These are phyloP conservation scores for Andinoacara biseriatus DNA, from an alignment of 2,113 vertebrate genomes.

Conservation along the genomic window DNA sequence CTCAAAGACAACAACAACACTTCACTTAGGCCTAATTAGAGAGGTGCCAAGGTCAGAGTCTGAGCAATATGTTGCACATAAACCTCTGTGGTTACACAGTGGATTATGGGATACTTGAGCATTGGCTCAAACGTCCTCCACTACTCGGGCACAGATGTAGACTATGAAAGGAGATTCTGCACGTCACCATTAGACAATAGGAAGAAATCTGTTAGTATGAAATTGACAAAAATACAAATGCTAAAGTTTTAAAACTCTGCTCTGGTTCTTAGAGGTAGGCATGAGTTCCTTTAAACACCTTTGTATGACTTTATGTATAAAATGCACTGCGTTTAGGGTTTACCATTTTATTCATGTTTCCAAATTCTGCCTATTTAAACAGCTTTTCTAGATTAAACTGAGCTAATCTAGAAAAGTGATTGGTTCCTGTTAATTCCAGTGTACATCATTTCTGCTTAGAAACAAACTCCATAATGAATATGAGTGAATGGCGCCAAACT, in stretches of 20 bases:
- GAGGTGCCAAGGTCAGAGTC: constrained; percentile 22
- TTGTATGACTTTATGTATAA: neutral
- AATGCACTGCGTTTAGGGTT: neutral
- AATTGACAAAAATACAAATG: neutral
- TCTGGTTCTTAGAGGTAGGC: too few species aligned
- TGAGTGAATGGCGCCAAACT: neutral
- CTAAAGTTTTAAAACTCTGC: neutral
- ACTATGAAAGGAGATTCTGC: neutral
- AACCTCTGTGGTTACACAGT: neutral
- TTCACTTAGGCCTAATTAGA: constrained; percentile 63
- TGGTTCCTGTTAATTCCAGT: neutral
- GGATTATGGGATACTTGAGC: neutral
- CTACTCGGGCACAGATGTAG: neutral
- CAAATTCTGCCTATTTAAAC: neutral
- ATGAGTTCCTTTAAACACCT: too few species aligned
- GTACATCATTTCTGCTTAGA: neutral
- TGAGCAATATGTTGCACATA: constrained; percentile 57
- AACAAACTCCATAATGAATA: neutral
- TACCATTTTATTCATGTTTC: neutral
- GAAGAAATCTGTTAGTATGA: neutral
- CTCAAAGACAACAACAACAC: constrained; percentile 73
- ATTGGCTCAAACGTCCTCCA: neutral
- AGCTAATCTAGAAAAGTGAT: neutral
- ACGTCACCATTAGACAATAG: neutral
- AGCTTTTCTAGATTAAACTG: too few species aligned